Conservation (phyloP, 2,113 vertebrate genomes). For the Plectropomus leopardus region DNA sequence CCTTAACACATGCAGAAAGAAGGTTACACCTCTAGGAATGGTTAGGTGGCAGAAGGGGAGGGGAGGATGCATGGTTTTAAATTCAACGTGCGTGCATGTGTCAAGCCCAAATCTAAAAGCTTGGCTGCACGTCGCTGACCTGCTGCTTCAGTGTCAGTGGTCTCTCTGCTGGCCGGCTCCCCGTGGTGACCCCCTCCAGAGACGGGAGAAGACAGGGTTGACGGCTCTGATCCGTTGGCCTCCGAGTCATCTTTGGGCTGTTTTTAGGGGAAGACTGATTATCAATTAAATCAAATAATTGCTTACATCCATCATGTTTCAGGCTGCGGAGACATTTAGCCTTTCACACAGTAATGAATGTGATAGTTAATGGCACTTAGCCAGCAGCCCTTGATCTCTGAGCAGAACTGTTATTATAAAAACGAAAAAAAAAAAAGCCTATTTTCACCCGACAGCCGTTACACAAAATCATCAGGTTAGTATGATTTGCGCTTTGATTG, state of each 20-base stretch:
- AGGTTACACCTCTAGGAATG: slow-evolving; percentile 7
- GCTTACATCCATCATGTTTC: slow-evolving; percentile 40
- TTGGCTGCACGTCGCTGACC: slow-evolving; percentile 81
- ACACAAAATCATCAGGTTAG: slow-evolving; percentile 25
- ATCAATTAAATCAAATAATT: slow-evolving; percentile 25
- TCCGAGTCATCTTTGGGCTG: slow-evolving; percentile 93
- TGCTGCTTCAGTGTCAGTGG: slow-evolving; percentile 92
- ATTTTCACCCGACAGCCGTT: slow-evolving; percentile 38
- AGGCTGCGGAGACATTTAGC: slow-evolving; percentile 31
- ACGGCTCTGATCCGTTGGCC: slow-evolving; percentile 89
- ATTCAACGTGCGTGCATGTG: slow-evolving; percentile 25
- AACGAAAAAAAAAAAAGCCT: slow-evolving; percentile 1
- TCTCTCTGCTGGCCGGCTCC: slow-evolving; percentile 88
- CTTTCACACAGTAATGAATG: slow-evolving; percentile 49
- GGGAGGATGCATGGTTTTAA: slow-evolving; percentile 4
- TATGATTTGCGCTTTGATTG: slow-evolving; percentile 44
- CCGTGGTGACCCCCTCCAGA: slow-evolving; percentile 88
- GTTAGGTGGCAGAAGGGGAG: neutral
- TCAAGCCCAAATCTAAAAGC: slow-evolving; percentile 11
- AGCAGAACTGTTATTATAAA: slow-evolving; percentile 9
- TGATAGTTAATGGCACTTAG: slow-evolving; percentile 32
- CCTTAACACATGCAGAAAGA: slow-evolving; percentile 78
- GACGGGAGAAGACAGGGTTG: slow-evolving; percentile 91
- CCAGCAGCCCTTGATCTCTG: neutral
- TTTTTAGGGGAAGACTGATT: slow-evolving; percentile 48